Evolutionary conservation across 2,797 vertebrate genomes (phyloP), one percentile per base, ranked within the genome.

Genomic region (Gobionotothen gibberifrons): DNA sequence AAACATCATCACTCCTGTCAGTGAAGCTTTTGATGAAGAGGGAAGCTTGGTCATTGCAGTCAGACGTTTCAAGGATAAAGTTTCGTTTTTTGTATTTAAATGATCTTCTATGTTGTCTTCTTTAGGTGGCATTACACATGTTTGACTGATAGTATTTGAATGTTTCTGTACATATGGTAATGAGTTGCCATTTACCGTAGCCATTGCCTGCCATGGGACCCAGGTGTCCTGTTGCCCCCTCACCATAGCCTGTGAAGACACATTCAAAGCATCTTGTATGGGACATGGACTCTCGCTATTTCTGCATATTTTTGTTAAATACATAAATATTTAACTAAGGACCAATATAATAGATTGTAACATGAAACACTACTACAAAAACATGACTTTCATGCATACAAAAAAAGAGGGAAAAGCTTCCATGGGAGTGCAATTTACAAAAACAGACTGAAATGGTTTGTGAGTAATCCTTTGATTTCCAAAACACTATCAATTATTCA

Each of bases 231-330:
- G 90, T 82, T 1, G 57, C 55, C 56, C 89, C 88, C 0, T 92
- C 86, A 46, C 85, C 86, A 12, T 90, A 92, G 55, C 92, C 93
- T 90, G 87, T 22, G n/a, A 17, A 82, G 9, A 77, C 26, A 74
- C 15, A 48, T 49, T 77, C 17, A 76, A 26, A 66, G 49, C 42
- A 65, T 5, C 49, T 19, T n/a, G 3, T 4, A 39, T 15, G 15
- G 6, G 46, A 42, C 10, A 42, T 43, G 49, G 0, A 54, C 5
- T 40, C 22, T 19, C 9, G n/a, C 12, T 44, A 1, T 9, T 29
- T 15, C 21, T 48, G 17, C 53, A 46, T 46, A 49, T 59, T 4
- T 52, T 32, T 32, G 69, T 36, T 17, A 42, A 66, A 48, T 2
- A 51, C 4, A 66, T 22, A 6, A 60, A 17, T 40, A 42, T 49